These are phyloP conservation scores for Sabatieria punctata DNA, from an alignment of 2,888 invertebrate genomes.

Conservation along the genomic window DNA sequence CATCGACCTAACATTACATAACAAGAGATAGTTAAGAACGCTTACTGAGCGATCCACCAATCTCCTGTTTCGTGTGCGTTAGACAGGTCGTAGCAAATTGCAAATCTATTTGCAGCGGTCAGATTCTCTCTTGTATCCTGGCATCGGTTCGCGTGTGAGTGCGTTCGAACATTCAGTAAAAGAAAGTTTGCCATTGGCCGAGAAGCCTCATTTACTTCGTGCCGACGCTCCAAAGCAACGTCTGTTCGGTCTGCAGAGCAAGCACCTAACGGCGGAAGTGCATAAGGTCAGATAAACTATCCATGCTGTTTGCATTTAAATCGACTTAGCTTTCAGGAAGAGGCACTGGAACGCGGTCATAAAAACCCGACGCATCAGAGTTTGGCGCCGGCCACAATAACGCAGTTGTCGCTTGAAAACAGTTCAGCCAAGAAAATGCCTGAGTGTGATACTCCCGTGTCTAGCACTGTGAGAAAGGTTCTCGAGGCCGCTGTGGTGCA, in stretches of 20 bases:
- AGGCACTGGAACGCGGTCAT: not conserved
- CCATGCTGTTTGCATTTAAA: too few relatives aligned
- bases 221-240: conserved; percentile 83
- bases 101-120: conserved; percentile 20
- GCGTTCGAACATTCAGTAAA: conserved; percentile 52
- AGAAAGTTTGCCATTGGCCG: conserved; percentile 78
- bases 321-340: not conserved
- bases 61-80: too few relatives aligned
- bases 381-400: not conserved
- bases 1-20: too few relatives aligned
- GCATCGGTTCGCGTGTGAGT: conserved; percentile 33
- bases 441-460: too few relatives aligned
- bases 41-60: too few relatives aligned
- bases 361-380: not conserved
- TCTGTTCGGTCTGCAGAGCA: conserved; percentile 51
- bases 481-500: too few relatives aligned
- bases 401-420: too few relatives aligned
- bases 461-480: too few relatives aligned
- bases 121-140: conserved; percentile 21
- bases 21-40: too few relatives aligned
- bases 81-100: too few relatives aligned
- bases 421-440: too few relatives aligned
- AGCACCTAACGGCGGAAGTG: not conserved
- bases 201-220: conserved; percentile 83
- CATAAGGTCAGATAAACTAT: too few relatives aligned